Evolutionary conservation across 2,113 vertebrate species (phyloP), one percentile per base, ranked within the genome.

Genomic region (Gopherus evgoodei): DNA sequence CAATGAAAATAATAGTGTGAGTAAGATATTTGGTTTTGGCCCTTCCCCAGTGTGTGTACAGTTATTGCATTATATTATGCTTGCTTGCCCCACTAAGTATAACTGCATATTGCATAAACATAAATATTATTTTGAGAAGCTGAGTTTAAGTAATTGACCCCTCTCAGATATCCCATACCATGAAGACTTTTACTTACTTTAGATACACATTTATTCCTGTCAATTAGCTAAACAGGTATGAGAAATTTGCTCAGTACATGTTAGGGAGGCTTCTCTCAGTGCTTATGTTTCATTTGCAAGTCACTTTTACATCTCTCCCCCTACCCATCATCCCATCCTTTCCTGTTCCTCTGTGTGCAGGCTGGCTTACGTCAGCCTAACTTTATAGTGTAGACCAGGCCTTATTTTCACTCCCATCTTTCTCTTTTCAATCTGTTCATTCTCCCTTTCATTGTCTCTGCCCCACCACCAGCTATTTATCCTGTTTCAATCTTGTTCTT

Each of bases 1-100:
- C 0, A 2, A 2, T 1, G 11, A 13, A 35, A 65, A 8, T 2
- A 78, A 21, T 0, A 2, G 2, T 1, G 9, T 13, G 38, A 65
- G 19, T 2, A 47, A 47, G 24, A 25, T 25, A 47, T 25, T 44
- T 47, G 2, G 17, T n/a, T 85, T 57, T 59, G 65, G 87, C 14
- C 35, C 47, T 6, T 1, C 1, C 6, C 25, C 69, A 16, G 0
- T 78, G 0, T 13, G 1, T 78, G 69, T 62, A 2, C 7, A 44
- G 0, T 3, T 24, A 53, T 7, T 29, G 50, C 87, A 25, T n/a
- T 56, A 3, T 8, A n/a, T 52, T 2, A 16, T 16, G 2, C 8
- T 5, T 49, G 10, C 0, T n/a, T 4, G 5, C 0, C 24, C 22
- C 38, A 78, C 24, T 29, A 78, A 47, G 25, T 78, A 27, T 47